Base-by-base conservation (phyloP, 2,888 invertebrate genomes). In the Sthenelais limicola region DNA sequence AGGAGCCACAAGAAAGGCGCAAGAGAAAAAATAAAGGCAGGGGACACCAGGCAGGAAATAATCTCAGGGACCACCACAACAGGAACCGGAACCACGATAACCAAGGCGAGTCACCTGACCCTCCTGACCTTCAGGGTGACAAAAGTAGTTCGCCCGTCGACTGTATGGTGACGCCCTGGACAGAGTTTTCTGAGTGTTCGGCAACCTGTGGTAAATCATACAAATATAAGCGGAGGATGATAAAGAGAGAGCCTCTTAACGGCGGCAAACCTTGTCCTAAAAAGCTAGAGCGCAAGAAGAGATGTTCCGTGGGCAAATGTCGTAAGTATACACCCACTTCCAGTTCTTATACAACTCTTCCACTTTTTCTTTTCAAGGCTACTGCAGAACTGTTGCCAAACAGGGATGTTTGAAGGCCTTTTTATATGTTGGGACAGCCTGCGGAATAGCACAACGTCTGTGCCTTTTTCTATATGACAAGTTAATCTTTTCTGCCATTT, bases 111-210 rank as follows among this genome's bases (percentile, higher is more conserved):
- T 32, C 2, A 18, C 12, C 30, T 2, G 56, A 28, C n/a, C 56
- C 56, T 4, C 56, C 56, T 5, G 9, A 12, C 12, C 43, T 43
- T 1, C 62, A 62, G 38, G 62, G 62, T 3, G 62, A 62, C 62
- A 35, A 26, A 3, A 35, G 24, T 43, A 38, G 38, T 5, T 35
- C 35, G n/a, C 26, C 62, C 1, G 62, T 62, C 9, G 74, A 75
- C 67, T 78, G 78, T 62, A 62, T 51, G 54, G 70, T 77, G 28
- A 71, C 74, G 1, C 90, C 91, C 52, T 97, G 96, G 96, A 91
- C 94, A 33, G 91, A 91, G 66, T 97, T 96, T 96, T 91, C 93
- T 32, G 89, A 91, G 0, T 97, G 97, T 88, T 94, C 92, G 82
- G 93, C 91, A 3, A 90, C 91, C 24, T 96, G 96, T 87, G 96